A percentile compares a stretch with the other conserved stretches of the same genome.
These are phyloP conservation scores for Hyaena hyaena DNA, from an alignment of 2,113 vertebrate species.

Conservation along the genomic window DNA sequence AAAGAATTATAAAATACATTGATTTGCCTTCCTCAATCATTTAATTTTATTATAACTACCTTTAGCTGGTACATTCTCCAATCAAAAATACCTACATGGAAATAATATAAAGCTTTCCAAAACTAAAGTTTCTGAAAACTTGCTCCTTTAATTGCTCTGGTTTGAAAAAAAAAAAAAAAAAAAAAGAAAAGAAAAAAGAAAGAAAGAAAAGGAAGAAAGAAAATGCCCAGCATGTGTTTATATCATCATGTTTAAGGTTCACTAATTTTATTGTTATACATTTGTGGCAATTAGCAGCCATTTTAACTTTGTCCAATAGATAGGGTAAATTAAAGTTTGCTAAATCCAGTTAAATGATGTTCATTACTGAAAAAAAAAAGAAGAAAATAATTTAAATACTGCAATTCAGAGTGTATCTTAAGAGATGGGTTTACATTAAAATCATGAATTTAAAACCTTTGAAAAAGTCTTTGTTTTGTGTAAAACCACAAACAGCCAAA, in stretches of 20 bases:
- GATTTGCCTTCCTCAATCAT: background rate
- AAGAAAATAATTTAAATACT: conserved; percentile 42
- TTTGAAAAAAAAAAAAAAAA: background rate
- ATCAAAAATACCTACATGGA: conserved; percentile 32
- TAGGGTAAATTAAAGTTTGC: conserved; percentile 71
- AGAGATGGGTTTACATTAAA: conserved; percentile 59
- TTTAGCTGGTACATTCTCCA: background rate
- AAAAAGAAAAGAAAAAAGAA: background rate
- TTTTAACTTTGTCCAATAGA: conserved; percentile 39
- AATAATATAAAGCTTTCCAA: conserved; percentile 49
- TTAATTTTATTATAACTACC: conserved; percentile 27
- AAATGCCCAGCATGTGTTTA: conserved; percentile 56
- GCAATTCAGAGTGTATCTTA: background rate
- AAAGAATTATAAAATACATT: background rate
- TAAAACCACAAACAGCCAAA: background rate
- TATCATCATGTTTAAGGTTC: conserved; percentile 68
- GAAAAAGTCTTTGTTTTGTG: background rate
- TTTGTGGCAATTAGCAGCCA: conserved; percentile 63
- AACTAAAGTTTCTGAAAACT: background rate
- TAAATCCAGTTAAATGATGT: conserved; percentile 61
- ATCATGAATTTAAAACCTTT: conserved; percentile 23
- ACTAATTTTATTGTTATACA: conserved; percentile 68
- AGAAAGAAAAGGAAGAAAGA: background rate
- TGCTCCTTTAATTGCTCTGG: conserved; percentile 61
- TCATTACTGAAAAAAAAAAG: conserved; percentile 36